These are phyloP conservation scores for Eudyptes chrysolophus DNA, from an alignment of 2,113 vertebrate species.

Conservation along the genomic window DNA sequence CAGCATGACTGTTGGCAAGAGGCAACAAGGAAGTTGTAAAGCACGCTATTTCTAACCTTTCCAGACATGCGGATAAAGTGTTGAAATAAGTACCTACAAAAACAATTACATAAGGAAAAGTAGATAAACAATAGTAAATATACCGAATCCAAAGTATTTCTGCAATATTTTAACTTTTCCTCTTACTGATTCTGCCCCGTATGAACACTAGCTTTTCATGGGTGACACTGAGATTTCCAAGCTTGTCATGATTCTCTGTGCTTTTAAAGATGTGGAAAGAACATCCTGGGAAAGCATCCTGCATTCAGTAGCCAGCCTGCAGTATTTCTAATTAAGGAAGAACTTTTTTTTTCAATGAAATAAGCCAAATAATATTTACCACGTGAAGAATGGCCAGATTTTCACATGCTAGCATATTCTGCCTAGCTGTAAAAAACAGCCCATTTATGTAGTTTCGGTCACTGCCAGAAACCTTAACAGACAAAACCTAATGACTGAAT, in stretches of 20 bases:
- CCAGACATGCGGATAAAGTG: not conserved
- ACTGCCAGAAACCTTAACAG: not conserved
- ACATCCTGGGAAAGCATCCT: not conserved
- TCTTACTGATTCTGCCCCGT: not conserved
- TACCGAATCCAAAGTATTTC: not conserved
- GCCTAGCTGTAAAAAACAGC: not conserved
- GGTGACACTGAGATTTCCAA: not conserved
- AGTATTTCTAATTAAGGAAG: not conserved
- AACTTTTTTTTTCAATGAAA: not conserved
- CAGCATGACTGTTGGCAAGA: rapidly evolving
- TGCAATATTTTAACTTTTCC: not conserved
- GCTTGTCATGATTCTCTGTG: not conserved
- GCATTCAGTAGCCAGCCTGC: not conserved
- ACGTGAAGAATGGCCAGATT: not conserved
- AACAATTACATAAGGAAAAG: not conserved
- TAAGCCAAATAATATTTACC: not conserved
- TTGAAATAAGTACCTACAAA: not conserved
- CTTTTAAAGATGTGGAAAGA: not conserved
- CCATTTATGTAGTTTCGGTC: not conserved
- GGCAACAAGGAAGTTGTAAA: not conserved
- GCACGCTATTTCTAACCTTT: not conserved
- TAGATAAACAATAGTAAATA: not conserved
- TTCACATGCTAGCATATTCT: not conserved
- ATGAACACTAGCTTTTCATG: not conserved
- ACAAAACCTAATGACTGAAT: not conserved